These are phyloP conservation scores for Lonchura striata DNA, from an alignment of 2,113 vertebrate species.

Conservation along the genomic window DNA sequence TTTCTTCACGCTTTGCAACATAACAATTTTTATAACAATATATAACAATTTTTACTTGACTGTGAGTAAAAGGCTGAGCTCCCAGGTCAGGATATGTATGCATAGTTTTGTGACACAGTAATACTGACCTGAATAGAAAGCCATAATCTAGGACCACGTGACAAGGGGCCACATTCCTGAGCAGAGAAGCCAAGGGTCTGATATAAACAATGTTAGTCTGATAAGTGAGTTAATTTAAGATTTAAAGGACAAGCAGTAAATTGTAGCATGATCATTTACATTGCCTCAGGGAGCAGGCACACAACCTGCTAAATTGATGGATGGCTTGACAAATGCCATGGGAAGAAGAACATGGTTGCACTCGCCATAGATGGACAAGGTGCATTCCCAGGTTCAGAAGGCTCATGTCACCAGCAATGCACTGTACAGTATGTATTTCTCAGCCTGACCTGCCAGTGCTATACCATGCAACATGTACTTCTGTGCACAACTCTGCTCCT, in stretches of 20 bases:
- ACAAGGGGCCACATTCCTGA: background rate
- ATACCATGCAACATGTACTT: background rate
- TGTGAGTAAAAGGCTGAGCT: background rate
- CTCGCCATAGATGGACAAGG: background rate
- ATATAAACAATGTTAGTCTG: constrained; percentile 12
- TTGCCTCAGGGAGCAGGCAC: background rate
- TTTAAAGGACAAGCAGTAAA: constrained; percentile 47
- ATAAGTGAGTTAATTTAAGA: constrained; percentile 62
- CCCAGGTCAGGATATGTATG: background rate
- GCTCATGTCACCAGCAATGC: background rate
- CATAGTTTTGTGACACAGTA: constrained; percentile 23
- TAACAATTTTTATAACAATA: no score
- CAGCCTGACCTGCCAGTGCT: background rate
- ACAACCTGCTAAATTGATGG: constrained; percentile 10
- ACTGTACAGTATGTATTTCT: constrained; percentile 26
- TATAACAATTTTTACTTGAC: background rate
- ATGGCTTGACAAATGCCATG: background rate
- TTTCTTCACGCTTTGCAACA: background rate
- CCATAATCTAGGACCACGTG: background rate
- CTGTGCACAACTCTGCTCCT: background rate
- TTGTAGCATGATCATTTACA: background rate
- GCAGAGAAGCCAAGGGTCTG: background rate
- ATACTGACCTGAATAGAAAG: constrained; percentile 43
- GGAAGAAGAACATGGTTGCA: background rate
- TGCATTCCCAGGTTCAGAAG: background rate